These are phyloP conservation scores for Drosophila colorata DNA, from an alignment of 2,888 invertebrate species.

Conservation along the genomic window DNA sequence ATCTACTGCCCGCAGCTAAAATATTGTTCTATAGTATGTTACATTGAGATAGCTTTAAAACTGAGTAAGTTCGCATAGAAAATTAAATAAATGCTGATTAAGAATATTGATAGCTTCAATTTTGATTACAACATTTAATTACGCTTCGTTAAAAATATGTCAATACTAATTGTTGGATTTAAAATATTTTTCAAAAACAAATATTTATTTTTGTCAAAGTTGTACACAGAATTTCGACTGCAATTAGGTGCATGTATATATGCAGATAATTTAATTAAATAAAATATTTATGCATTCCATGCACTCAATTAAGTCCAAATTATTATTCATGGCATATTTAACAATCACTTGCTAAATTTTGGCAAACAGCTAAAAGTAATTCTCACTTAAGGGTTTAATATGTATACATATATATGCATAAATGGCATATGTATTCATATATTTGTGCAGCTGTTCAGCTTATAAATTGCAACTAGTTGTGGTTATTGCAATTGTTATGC, in stretches of 20 bases:
- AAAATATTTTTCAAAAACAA: too few species aligned
- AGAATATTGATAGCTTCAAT: too few species aligned
- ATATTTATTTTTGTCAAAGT: too few species aligned
- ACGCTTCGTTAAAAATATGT: too few species aligned
- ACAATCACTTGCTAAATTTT: constrained; percentile 29
- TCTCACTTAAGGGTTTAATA: constrained; percentile 18
- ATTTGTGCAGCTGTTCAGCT: constrained; percentile 28
- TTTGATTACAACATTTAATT: too few species aligned
- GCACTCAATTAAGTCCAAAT: neutral
- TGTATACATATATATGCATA: constrained; percentile 3
- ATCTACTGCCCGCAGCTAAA: neutral
- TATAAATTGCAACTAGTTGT: constrained; percentile 38
- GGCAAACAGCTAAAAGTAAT: constrained; percentile 5
- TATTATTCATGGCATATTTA: constrained; percentile 9
- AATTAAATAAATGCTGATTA: too few species aligned
- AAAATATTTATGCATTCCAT: neutral
- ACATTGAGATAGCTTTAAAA: too few species aligned
- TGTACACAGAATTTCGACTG: neutral
- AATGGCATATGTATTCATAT: constrained; percentile 16
- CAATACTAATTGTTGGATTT: too few species aligned
- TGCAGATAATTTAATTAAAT: neutral
- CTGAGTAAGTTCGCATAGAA: too few species aligned
- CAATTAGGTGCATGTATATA: neutral
- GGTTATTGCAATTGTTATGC: constrained; percentile 34
- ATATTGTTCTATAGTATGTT: neutral